Conservation (phyloP, 2,888 invertebrate genomes). For the Hypomecis punctinalis region DNA sequence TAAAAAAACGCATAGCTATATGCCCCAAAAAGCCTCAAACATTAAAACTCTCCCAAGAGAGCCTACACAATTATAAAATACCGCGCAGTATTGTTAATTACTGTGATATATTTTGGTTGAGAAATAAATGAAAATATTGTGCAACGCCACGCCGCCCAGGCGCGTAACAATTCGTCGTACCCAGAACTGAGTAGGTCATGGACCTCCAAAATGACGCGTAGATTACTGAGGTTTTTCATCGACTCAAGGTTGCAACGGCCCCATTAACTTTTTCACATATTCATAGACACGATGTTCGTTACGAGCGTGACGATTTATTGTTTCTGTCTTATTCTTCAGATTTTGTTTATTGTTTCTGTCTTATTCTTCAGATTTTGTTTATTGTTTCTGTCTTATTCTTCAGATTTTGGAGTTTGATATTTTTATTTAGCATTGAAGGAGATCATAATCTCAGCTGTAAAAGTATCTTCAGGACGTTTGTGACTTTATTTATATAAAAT, state of each 20-base stretch:
- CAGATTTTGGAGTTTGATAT: not conserved
- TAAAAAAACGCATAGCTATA: too few species aligned
- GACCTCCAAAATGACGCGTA: constrained; percentile 64
- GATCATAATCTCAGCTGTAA: too few species aligned
- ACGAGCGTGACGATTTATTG: constrained; percentile 13
- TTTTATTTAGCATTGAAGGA: too few species aligned
- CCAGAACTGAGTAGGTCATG: constrained; percentile 55
- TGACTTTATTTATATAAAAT: too few species aligned
- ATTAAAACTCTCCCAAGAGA: not conserved
- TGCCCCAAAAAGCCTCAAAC: not conserved
- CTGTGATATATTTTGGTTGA: constrained; percentile 21
- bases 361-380: not conserved
- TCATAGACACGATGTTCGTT: constrained; percentile 23
- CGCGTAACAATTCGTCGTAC: constrained; percentile 47
- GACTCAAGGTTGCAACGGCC: constrained; percentile 51
- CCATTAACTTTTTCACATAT: constrained; percentile 38
- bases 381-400: not conserved
- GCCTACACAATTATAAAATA: not conserved
- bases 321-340: not conserved
- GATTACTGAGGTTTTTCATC: constrained; percentile 54
- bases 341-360: not conserved
- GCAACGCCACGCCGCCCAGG: constrained; percentile 36
- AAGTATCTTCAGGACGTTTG: too few species aligned
- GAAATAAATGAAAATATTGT: constrained; percentile 43
- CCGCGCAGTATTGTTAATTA: not conserved